A percentile compares a stretch with the other conserved stretches of the same genome.
Evolutionary conservation across 1,140 invertebrate genomes (phyloP).

Genomic region (Neocloeon triangulifer): DNA sequence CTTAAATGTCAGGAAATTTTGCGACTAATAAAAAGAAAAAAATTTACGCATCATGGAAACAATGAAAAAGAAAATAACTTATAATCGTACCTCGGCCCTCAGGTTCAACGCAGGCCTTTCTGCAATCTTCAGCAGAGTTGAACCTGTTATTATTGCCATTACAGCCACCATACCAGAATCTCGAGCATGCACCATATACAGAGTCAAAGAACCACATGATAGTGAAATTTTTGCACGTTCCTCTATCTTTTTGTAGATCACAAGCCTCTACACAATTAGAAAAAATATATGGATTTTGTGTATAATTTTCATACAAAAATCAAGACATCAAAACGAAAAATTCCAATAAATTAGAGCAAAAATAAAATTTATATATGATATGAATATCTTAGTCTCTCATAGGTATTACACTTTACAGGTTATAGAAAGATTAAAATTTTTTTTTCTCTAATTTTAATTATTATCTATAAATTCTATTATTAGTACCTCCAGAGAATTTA

Average conservation of each 20-base stretch:
- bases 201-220: slow-evolving; percentile 70
- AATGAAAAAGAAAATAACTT: slow-evolving; percentile 21
- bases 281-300: not conserved
- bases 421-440: too few relatives aligned
- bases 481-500: slow-evolving; percentile 34
- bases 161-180: slow-evolving; percentile 66
- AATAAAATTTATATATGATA: too few relatives aligned
- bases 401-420: too few relatives aligned
- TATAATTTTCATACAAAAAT: too few relatives aligned
- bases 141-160: slow-evolving; percentile 75
- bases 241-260: slow-evolving; percentile 45
- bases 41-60: too few relatives aligned
- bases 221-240: slow-evolving; percentile 58
- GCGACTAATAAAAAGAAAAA: too few relatives aligned
- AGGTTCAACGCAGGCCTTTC: slow-evolving; percentile 64
- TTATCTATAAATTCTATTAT: not conserved
- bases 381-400: too few relatives aligned
- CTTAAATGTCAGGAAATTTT: too few relatives aligned
- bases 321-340: too few relatives aligned
- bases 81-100: slow-evolving; percentile 54
- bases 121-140: slow-evolving; percentile 50
- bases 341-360: too few relatives aligned
- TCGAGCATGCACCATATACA: slow-evolving; percentile 47
- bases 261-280: slow-evolving; percentile 37
- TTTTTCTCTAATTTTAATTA: not conserved